phyloP scores from a whole-genome alignment of 2,888 invertebrate species.

The Liodrosophila aerea region DNA sequence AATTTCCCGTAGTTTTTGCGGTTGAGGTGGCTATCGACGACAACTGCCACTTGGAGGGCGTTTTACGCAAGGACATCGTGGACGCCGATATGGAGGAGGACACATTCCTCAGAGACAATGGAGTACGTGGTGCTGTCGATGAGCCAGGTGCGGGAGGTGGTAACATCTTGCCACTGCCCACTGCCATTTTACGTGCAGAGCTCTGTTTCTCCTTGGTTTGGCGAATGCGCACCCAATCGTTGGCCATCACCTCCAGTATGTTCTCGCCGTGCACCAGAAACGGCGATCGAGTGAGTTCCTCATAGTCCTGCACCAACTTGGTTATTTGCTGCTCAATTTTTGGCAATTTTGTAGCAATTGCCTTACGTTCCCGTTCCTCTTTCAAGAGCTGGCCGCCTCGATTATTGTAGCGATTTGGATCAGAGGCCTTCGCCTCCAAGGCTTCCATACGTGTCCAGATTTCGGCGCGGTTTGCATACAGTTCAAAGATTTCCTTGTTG shows the following conservation, averaged over 20 bases:
- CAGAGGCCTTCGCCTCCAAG: conserved; percentile 89
- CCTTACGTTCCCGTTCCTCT: conserved; percentile 94
- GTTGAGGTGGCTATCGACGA: neutral
- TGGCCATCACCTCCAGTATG: conserved; percentile 85
- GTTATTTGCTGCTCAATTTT: conserved; percentile 88
- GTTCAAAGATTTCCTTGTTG: conserved; percentile 86
- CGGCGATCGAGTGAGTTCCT: conserved; percentile 83
- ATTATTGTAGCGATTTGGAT: conserved; percentile 92
- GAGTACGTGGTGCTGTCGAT: conserved; percentile 60
- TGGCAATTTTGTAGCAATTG: conserved; percentile 87
- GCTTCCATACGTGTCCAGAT: conserved; percentile 90
- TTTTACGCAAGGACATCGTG: conserved; percentile 51
- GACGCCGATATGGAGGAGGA: conserved; percentile 53
- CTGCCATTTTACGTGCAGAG: conserved; percentile 82
- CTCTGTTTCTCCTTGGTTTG: conserved; percentile 74
- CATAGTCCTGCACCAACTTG: conserved; percentile 84
- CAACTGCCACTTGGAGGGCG: conserved; percentile 65
- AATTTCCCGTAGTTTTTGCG: conserved; percentile 22
- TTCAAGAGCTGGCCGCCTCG: conserved; percentile 92
- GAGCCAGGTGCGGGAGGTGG: conserved; percentile 42
- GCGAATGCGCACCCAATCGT: conserved; percentile 85
- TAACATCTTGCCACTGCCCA: conserved; percentile 31
- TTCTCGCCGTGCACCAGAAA: conserved; percentile 87
- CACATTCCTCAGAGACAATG: conserved; percentile 68
- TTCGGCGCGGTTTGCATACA: conserved; percentile 86